Evolutionary conservation across 2,888 invertebrate species (phyloP).

Genomic region (Psococerastis gibbosa): DNA sequence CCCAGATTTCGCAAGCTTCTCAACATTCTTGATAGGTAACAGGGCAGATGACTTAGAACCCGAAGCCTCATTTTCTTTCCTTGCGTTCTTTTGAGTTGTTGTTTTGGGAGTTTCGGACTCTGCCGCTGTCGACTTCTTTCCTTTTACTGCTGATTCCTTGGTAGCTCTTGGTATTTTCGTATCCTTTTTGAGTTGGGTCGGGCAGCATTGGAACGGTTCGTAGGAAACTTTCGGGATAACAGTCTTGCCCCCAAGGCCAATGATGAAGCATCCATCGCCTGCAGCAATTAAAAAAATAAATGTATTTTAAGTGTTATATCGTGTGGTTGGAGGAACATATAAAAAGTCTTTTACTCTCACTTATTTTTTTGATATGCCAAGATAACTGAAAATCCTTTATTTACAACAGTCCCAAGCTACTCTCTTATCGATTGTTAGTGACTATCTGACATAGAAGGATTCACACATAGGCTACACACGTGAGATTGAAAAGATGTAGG

Average conservation of each 20-base stretch:
- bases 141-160: conserved; percentile 15
- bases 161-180: conserved; percentile 56
- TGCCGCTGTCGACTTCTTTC: conserved; percentile 10
- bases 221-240: conserved; percentile 54
- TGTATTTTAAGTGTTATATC: conserved; percentile 6
- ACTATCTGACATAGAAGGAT: too few relatives aligned
- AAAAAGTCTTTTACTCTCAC: neutral
- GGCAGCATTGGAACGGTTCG: conserved; percentile 86
- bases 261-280: conserved; percentile 95
- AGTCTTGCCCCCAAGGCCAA: conserved; percentile 78
- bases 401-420: too few relatives aligned
- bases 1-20: conserved; percentile 23
- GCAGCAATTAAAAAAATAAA: conserved; percentile 30
- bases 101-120: conserved; percentile 10
- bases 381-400: too few relatives aligned
- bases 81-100: too few relatives aligned
- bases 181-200: conserved; percentile 59
- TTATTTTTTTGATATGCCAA: neutral
- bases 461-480: too few relatives aligned
- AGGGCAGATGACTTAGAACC: too few relatives aligned
- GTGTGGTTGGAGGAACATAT: neutral
- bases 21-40: too few relatives aligned
- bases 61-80: too few relatives aligned
- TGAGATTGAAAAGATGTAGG: too few relatives aligned
- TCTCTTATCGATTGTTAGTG: too few relatives aligned